Conservation (phyloP, 2,113 vertebrate genomes). For the Protomyctophum bolini region DNA sequence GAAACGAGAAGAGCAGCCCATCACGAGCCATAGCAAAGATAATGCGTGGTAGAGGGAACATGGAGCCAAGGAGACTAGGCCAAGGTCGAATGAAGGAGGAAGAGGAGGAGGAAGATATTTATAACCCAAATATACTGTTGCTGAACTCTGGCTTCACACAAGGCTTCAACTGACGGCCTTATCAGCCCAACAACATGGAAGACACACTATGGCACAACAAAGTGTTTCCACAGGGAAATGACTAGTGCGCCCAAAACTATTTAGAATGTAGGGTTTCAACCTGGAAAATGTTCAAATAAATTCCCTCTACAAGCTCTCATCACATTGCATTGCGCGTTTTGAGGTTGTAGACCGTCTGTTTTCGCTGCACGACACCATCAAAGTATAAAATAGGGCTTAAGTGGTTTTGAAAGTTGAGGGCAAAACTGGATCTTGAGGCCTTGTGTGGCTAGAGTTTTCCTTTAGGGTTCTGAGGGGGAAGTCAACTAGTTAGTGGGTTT, state of each 20-base stretch:
- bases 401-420: background rate
- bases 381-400: background rate
- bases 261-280: too few relatives aligned
- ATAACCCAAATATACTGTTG: conserved; percentile 21
- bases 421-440: conserved; percentile 24
- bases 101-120: conserved; percentile 50
- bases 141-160: conserved; percentile 39
- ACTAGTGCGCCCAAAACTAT: too few relatives aligned
- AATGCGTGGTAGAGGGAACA: conserved; percentile 85
- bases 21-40: conserved; percentile 84
- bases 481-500: conserved; percentile 51
- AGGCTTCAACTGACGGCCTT: conserved; percentile 26
- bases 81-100: conserved; percentile 30
- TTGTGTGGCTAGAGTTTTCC: conserved; percentile 1
- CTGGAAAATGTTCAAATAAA: too few relatives aligned
- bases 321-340: too few relatives aligned
- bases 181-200: background rate
- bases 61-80: conserved; percentile 82
- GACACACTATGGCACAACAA: background rate
- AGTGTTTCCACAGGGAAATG: too few relatives aligned
- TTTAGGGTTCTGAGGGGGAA: conserved; percentile 4
- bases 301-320: too few relatives aligned
- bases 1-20: conserved; percentile 81
- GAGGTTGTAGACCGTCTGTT: background rate
- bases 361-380: background rate